A percentile compares a stretch with the other conserved stretches of the same genome.
These are phyloP conservation scores for Drosophila athabasca DNA, from an alignment of 1,140 invertebrate species.

Conservation along the genomic window DNA sequence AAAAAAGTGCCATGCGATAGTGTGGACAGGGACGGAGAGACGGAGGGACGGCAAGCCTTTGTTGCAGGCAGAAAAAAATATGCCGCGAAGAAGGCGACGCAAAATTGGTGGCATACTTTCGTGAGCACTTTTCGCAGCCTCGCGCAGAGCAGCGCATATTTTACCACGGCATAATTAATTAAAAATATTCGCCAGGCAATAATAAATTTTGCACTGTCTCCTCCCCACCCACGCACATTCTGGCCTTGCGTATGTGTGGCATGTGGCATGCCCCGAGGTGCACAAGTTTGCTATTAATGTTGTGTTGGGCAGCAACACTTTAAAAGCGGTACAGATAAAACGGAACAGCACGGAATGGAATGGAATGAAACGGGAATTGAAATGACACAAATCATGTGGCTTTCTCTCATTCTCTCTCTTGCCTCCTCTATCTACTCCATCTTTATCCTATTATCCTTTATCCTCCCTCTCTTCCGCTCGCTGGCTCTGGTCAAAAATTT, in stretches of 20 bases:
- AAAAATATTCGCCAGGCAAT: conserved; percentile 77
- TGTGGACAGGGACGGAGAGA: conserved; percentile 1
- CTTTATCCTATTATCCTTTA: too few relatives aligned
- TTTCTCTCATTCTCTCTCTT: conserved; percentile 11
- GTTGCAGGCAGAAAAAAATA: conserved; percentile 18
- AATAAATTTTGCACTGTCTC: conserved; percentile 60
- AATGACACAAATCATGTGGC: conserved; percentile 44
- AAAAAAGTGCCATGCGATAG: conserved; percentile 54
- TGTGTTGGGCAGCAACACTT: conserved; percentile 52
- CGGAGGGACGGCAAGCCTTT: conserved; percentile 41
- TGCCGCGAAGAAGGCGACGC: conserved; percentile 32
- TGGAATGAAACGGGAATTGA: conserved; percentile 42
- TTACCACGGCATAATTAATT: conserved; percentile 76
- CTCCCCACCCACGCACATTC: conserved; percentile 1
- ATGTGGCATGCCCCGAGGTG: conserved; percentile 46
- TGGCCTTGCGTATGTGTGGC: conserved; percentile 4
- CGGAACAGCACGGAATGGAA: conserved; percentile 44
- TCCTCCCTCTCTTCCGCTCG: conserved; percentile 4
- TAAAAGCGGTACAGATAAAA: conserved; percentile 49
- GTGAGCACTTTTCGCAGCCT: conserved; percentile 28
- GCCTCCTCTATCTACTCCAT: neutral
- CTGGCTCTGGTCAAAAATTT: conserved; percentile 35
- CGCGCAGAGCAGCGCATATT: conserved; percentile 53
- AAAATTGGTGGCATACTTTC: conserved; percentile 70
- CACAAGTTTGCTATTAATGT: conserved; percentile 62